These are phyloP conservation scores for Tinamus guttatus DNA, from an alignment of 2,113 vertebrate genomes.

Conservation along the genomic window DNA sequence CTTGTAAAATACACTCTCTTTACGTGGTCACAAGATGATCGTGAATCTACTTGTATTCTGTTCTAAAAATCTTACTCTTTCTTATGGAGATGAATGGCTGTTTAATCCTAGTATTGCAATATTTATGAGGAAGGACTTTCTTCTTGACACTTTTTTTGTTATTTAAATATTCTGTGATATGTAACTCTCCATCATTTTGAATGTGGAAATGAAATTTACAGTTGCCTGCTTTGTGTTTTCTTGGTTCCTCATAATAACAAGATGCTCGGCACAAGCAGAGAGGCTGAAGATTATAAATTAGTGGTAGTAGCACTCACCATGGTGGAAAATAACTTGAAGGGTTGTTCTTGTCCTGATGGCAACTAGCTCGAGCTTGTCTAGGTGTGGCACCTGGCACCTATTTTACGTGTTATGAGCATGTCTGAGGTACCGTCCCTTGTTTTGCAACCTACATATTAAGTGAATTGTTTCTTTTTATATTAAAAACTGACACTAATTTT, in stretches of 20 bases:
- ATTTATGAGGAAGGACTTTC: background rate
- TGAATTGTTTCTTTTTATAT: slow-evolving; percentile 23
- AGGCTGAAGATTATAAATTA: background rate
- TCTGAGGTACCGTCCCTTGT: slow-evolving; percentile 49
- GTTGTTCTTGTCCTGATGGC: slow-evolving; percentile 44
- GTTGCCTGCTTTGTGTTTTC: background rate
- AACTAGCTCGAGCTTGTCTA: slow-evolving; percentile 59
- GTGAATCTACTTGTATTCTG: background rate
- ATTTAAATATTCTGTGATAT: background rate
- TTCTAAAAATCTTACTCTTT: background rate
- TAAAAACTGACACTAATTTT: background rate
- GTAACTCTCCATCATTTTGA: background rate
- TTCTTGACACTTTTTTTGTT: background rate
- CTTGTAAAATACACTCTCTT: background rate
- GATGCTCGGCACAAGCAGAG: background rate
- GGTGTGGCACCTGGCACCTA: slow-evolving; percentile 51
- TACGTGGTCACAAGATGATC: background rate
- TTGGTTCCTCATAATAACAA: background rate
- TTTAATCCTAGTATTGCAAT: background rate
- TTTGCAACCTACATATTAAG: slow-evolving; percentile 43
- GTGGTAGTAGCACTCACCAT: slow-evolving; percentile 1
- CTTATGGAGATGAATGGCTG: background rate
- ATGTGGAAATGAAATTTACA: background rate
- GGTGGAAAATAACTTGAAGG: slow-evolving; percentile 15
- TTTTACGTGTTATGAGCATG: background rate